phyloP scores from a whole-genome alignment of 1,140 invertebrate species.

The Sesamia nonagrioides region DNA sequence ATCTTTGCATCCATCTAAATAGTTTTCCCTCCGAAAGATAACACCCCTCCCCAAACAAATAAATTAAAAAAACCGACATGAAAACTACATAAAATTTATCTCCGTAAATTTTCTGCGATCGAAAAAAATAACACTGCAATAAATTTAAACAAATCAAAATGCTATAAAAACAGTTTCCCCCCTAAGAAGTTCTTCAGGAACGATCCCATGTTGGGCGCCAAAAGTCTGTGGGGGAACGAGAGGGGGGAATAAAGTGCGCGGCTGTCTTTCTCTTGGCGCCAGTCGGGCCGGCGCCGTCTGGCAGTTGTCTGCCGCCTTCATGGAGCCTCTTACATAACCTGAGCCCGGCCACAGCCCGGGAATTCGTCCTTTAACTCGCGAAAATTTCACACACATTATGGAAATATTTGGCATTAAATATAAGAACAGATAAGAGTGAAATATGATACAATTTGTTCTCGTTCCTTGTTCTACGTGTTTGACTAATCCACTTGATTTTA shows the following conservation, averaged over 20 bases:
- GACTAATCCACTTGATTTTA: neutral
- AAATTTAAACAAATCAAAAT: conserved; percentile 63
- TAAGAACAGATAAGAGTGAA: conserved; percentile 22
- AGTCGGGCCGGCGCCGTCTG: conserved; percentile 67
- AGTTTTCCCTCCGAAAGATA: conserved; percentile 1
- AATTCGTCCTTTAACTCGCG: conserved; percentile 41
- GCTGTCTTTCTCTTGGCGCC: conserved; percentile 63
- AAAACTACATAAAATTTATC: conserved; percentile 42
- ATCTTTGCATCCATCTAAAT: conserved; percentile 19
- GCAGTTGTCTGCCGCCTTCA: conserved; percentile 62
- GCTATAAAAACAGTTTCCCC: conserved; percentile 52
- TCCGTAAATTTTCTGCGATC: conserved; percentile 21
- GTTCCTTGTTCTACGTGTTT: neutral
- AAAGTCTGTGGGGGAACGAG: conserved; percentile 56
- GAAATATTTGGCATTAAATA: conserved; percentile 18
- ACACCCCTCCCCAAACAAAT: neutral
- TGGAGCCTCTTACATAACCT: conserved; percentile 70
- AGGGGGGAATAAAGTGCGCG: conserved; percentile 32
- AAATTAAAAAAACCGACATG: conserved; percentile 8
- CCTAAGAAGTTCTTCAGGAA: conserved; percentile 31
- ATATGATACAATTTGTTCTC: conserved; percentile 26
- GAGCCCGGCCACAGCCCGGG: conserved; percentile 52
- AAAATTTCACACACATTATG: conserved; percentile 39
- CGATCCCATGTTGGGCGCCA: conserved; percentile 66
- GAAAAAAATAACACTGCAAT: conserved; percentile 55